Percentiles rank a stretch among this genome's conserved stretches.
Conservation (phyloP, 2,113 vertebrate species). For the Neofelis nebulosa region DNA sequence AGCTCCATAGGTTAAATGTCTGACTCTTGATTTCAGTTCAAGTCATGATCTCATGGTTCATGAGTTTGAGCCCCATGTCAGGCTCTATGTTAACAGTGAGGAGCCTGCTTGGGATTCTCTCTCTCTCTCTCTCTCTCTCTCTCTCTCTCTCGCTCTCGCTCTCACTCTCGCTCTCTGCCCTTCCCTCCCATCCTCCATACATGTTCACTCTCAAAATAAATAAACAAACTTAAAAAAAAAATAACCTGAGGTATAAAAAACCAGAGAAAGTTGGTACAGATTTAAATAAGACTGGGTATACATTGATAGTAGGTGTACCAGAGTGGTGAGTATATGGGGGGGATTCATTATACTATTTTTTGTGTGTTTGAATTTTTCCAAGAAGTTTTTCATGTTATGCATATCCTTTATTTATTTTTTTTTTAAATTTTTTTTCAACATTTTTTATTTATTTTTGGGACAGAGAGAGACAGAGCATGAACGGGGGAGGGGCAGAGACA, state of each 20-base stretch:
- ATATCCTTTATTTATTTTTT: slow-evolving; percentile 1
- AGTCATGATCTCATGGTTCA: too few relatives aligned
- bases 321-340: not conserved
- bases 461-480: too few relatives aligned
- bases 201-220: not conserved
- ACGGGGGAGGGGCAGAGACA: too few relatives aligned
- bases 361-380: not conserved
- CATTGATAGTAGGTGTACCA: not conserved
- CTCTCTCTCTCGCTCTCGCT: not conserved
- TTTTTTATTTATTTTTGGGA: too few relatives aligned
- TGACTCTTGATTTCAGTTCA: too few relatives aligned
- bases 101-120: not conserved
- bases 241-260: not conserved
- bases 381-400: not conserved
- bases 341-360: not conserved
- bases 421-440: too few relatives aligned
- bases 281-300: not conserved
- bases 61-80: not conserved
- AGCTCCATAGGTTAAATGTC: too few relatives aligned
- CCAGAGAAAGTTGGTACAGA: not conserved
- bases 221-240: not conserved
- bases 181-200: too few relatives aligned
- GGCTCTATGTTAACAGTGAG: not conserved
- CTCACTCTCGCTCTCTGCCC: not conserved
- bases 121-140: not conserved